A percentile compares a stretch with the other conserved stretches of the same genome.
Conservation (phyloP, 1,140 invertebrate genomes). For the Polypedilum vanderplanki region DNA sequence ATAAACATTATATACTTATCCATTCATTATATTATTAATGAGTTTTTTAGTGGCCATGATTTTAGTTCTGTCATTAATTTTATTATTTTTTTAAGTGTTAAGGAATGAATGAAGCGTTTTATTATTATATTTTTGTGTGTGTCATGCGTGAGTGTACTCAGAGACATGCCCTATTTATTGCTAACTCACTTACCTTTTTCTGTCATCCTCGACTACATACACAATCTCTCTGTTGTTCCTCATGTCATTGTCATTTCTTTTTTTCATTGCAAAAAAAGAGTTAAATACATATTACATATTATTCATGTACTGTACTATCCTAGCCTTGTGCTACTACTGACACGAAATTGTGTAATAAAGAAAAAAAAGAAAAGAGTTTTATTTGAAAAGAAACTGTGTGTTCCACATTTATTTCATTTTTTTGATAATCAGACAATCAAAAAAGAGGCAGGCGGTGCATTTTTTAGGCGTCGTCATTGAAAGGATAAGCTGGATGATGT, state of each 20-base stretch:
- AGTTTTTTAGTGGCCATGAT: conserved; percentile 15
- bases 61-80: conserved; percentile 2
- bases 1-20: background rate
- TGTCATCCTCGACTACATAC: background rate
- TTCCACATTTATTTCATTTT: background rate
- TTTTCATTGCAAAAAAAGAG: background rate
- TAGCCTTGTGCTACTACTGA: background rate
- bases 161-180: conserved; percentile 8
- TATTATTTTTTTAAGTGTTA: conserved; percentile 19
- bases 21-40: conserved; percentile 12
- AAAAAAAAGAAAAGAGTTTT: background rate
- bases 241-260: background rate
- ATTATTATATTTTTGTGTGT: background rate
- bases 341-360: conserved; percentile 3
- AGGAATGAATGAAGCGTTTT: background rate
- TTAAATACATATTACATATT: background rate
- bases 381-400: background rate
- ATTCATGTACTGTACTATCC: background rate
- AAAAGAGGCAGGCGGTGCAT: background rate
- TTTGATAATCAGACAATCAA: background rate
- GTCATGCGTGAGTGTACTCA: background rate
- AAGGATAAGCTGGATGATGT: conserved; percentile 46
- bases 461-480: conserved; percentile 33
- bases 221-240: background rate
- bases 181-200: too few species aligned